A percentile compares a stretch with the other conserved stretches of the same genome.
phyloP scores from a whole-genome alignment of 53 echinoderm and acorn worm species.

The Henricia sp. region DNA sequence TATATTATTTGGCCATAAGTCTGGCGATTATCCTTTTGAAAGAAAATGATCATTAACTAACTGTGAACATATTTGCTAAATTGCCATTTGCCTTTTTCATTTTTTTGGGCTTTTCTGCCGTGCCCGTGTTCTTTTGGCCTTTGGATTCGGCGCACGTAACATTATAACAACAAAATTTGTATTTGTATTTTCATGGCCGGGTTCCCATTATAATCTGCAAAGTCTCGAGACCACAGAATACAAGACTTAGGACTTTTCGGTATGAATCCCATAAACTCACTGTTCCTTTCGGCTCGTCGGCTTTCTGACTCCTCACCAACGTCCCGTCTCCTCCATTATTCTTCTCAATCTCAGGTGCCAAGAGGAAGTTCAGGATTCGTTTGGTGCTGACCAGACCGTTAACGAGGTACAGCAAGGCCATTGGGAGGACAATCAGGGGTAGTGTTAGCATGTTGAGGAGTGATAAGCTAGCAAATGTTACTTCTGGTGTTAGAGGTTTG shows the following conservation, averaged over 20 bases:
- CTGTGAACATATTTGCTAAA: too few species aligned
- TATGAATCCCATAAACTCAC: slow-evolving; percentile 29
- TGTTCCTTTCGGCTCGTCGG: background rate
- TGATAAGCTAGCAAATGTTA: slow-evolving; percentile 87
- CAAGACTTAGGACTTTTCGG: background rate
- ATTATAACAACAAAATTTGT: too few species aligned
- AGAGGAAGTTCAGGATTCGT: slow-evolving; percentile 76
- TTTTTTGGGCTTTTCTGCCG: too few species aligned
- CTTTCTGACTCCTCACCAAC: background rate
- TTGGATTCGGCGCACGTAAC: too few species aligned
- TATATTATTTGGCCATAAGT: too few species aligned
- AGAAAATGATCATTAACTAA: too few species aligned
- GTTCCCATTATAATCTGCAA: too few species aligned
- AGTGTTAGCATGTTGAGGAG: slow-evolving; percentile 95
- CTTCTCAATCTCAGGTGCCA: slow-evolving; percentile 86
- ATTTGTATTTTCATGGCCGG: too few species aligned
- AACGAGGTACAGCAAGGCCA: slow-evolving; percentile 80
- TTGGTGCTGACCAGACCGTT: slow-evolving; percentile 88
- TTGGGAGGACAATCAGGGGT: slow-evolving; percentile 85
- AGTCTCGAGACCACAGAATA: too few species aligned
- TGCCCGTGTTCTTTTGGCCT: too few species aligned
- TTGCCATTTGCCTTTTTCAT: too few species aligned
- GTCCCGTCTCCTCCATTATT: background rate
- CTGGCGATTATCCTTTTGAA: too few species aligned
- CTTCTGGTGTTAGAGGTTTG: slow-evolving; percentile 83